Percentiles rank a stretch among this genome's conserved stretches.
Evolutionary conservation across 2,888 invertebrate genomes (phyloP).

Genomic region (Metacarcinus magister): DNA sequence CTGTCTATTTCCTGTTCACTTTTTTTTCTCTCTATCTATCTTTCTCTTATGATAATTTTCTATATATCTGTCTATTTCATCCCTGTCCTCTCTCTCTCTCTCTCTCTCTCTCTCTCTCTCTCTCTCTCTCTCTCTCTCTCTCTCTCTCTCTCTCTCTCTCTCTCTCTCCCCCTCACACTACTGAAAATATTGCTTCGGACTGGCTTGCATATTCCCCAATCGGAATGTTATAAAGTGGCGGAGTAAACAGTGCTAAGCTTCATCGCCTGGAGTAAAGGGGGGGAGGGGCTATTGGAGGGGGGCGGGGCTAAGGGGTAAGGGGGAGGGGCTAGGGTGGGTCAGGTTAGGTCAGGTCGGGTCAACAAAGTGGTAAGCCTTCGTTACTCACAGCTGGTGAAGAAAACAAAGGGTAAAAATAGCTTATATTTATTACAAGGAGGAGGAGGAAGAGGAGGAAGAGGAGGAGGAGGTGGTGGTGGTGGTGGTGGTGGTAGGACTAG

Average conservation of each 20-base stretch:
- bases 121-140: neutral
- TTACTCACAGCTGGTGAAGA: neutral
- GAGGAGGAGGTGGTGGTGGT: neutral
- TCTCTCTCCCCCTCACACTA: neutral
- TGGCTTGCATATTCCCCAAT: neutral
- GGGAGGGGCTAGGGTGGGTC: too few species aligned
- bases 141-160: neutral
- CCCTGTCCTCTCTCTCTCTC: too few species aligned
- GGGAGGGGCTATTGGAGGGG: too few species aligned
- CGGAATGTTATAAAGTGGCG: neutral
- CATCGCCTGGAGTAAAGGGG: neutral
- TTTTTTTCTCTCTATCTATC: too few species aligned
- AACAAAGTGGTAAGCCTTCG: neutral
- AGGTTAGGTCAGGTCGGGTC: neutral
- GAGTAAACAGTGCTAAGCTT: slow-evolving; percentile 10
- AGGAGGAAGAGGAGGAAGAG: neutral
- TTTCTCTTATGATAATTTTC: too few species aligned
- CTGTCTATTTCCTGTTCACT: too few species aligned
- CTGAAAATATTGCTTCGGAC: neutral
- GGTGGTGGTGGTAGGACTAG: neutral
- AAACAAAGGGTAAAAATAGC: slow-evolving; percentile 38
- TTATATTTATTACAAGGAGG: slow-evolving; percentile 47
- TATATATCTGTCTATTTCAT: too few species aligned
- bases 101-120: too few species aligned
- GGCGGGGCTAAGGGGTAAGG: too few species aligned